phyloP scores from a whole-genome alignment of 2,888 invertebrate genomes.

The Liopterus haemorrhoidalis region DNA sequence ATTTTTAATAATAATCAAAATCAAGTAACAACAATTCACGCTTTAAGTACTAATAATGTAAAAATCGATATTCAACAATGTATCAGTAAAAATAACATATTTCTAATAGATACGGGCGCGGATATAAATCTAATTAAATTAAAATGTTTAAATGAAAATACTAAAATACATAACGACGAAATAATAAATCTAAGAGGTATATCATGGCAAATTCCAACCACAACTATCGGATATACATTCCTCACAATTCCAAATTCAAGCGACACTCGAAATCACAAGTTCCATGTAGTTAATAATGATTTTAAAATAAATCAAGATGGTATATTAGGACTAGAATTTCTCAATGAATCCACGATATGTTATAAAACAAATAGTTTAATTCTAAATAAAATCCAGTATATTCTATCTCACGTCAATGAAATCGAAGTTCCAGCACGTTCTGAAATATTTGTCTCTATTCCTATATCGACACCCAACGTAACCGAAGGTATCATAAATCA shows the following conservation, averaged over 20 bases:
- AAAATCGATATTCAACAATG: no score
- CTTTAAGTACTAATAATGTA: no score
- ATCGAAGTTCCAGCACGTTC: constrained; percentile 5
- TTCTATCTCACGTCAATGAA: not conserved
- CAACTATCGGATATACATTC: constrained; percentile 13
- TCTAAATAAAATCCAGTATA: constrained; percentile 4
- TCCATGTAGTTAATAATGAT: constrained; percentile 21
- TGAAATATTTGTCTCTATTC: constrained; percentile 8
- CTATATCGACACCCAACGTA: not conserved
- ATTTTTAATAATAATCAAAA: no score
- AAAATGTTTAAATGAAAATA: constrained; percentile 7
- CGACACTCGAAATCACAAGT: constrained; percentile 1
- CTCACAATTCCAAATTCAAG: constrained; percentile 8
- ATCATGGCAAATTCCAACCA: constrained; percentile 10
- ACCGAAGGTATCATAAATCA: constrained; percentile 17
- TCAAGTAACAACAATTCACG: no score
- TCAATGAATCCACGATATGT: constrained; percentile 10
- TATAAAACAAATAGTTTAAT: constrained; percentile 9
- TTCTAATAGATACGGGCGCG: constrained; percentile 13
- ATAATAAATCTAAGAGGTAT: constrained; percentile 17
- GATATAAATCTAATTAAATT: constrained; percentile 18
- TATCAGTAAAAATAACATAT: not conserved
- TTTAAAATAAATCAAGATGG: constrained; percentile 15
- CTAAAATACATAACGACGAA: constrained; percentile 11
- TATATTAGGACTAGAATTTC: constrained; percentile 19